A percentile compares a stretch with the other conserved stretches of the same genome.
Evolutionary conservation across 2,888 invertebrate species (phyloP).

Genomic region (Protophormia terraenovae): DNA sequence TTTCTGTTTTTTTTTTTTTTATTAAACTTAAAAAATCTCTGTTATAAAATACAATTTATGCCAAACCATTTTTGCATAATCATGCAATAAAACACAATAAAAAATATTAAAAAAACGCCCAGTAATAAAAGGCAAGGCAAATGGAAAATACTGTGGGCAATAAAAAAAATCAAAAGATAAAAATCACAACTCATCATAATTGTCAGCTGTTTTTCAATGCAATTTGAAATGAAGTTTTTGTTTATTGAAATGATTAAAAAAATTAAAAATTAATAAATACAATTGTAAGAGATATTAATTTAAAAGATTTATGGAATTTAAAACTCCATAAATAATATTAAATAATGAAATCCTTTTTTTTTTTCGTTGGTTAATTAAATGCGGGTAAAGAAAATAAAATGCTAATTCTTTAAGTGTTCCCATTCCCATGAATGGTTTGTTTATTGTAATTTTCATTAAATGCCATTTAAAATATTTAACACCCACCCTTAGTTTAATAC

Average conservation of each 20-base stretch:
- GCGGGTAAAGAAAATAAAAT: slow-evolving; percentile 12
- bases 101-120: not conserved
- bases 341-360: not conserved
- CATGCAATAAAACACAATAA: not conserved
- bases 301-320: not conserved
- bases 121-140: not conserved
- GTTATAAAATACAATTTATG: not conserved
- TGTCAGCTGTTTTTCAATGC: not conserved
- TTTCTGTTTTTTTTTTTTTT: no score
- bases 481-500: slow-evolving; percentile 50
- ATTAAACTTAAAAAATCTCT: not conserved
- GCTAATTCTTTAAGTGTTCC: not conserved
- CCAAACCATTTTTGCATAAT: not conserved
- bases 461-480: slow-evolving; percentile 30
- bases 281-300: slow-evolving; percentile 15
- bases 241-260: not conserved
- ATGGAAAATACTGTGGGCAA: not conserved
- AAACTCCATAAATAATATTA: not conserved
- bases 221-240: not conserved
- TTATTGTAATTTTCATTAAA: not conserved
- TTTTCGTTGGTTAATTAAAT: not conserved
- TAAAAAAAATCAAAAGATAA: no score
- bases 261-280: slow-evolving; percentile 13
- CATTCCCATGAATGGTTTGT: slow-evolving; percentile 28
- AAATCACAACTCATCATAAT: not conserved